phyloP scores from a whole-genome alignment of 2,888 invertebrate species.

The Limnephilus rhombicus region DNA sequence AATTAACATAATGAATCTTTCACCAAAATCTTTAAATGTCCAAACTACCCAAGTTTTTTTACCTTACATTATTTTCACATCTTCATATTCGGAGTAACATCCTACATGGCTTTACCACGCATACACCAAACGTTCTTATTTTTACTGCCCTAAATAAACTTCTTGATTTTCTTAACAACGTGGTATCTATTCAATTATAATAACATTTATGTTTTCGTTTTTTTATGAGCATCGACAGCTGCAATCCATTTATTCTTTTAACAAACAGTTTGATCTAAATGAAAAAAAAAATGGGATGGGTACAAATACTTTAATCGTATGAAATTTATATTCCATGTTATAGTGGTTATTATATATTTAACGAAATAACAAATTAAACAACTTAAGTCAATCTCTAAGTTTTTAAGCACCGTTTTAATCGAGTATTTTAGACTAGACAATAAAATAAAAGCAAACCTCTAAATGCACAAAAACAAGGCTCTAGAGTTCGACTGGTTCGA shows the following conservation, averaged over 20 bases:
- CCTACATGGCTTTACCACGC: no score
- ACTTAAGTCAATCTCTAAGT: background rate
- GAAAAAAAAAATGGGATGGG: background rate
- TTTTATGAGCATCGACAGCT: background rate
- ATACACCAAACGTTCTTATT: no score
- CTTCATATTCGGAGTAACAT: no score
- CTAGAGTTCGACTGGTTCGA: constrained; percentile 31
- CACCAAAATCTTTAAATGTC: no score
- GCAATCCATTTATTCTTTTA: background rate
- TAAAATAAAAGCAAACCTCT: constrained; percentile 11
- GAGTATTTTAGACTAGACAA: background rate
- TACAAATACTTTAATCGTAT: no score
- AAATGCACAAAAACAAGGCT: constrained; percentile 9
- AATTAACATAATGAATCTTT: no score
- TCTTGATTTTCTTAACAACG: no score
- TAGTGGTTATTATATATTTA: background rate
- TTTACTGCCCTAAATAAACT: no score
- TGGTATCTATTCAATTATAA: no score
- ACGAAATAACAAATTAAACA: background rate
- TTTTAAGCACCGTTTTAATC: background rate
- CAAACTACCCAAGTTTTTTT: no score
- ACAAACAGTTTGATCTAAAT: background rate
- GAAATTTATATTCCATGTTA: background rate
- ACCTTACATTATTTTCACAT: no score
- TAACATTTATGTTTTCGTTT: background rate